Conservation (phyloP, 2,888 invertebrate species). For the Conus canariensis region DNA sequence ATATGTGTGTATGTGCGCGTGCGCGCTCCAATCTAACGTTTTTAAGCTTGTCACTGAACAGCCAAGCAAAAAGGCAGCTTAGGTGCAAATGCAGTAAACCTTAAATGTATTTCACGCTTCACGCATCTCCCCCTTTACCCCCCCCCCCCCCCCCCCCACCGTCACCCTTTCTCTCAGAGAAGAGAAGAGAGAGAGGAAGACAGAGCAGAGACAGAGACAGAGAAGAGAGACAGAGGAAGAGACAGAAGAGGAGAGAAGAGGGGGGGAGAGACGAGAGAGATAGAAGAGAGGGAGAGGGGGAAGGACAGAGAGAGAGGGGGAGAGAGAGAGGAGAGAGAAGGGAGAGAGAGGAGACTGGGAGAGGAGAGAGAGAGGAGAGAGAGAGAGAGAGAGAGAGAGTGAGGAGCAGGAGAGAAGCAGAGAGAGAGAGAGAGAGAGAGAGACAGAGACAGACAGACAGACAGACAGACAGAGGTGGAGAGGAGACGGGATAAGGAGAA, state of each 20-base stretch:
- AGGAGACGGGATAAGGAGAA: no score
- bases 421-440: background rate
- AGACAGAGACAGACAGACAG: background rate
- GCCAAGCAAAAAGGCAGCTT: no score
- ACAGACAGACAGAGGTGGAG: background rate
- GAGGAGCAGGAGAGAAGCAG: background rate
- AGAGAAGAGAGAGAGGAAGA: background rate
- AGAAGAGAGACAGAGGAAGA: background rate
- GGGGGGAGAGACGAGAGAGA: background rate
- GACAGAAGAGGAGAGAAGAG: background rate
- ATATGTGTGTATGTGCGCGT: background rate
- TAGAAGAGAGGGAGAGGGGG: background rate
- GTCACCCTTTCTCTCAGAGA: no score
- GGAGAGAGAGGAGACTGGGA: background rate
- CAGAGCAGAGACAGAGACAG: background rate
- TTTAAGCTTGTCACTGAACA: no score
- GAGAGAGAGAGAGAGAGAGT: background rate
- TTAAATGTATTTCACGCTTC: background rate
- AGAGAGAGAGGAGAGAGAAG: slow-evolving; percentile 1
- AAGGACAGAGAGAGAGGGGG: no score
- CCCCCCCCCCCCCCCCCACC: no score
- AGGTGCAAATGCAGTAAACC: no score
- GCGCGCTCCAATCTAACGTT: no score
- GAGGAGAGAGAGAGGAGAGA: background rate
- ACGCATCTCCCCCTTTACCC: background rate